Evolutionary conservation across 2,888 invertebrate genomes (phyloP).

Genomic region (Steinernema carpocapsae): DNA sequence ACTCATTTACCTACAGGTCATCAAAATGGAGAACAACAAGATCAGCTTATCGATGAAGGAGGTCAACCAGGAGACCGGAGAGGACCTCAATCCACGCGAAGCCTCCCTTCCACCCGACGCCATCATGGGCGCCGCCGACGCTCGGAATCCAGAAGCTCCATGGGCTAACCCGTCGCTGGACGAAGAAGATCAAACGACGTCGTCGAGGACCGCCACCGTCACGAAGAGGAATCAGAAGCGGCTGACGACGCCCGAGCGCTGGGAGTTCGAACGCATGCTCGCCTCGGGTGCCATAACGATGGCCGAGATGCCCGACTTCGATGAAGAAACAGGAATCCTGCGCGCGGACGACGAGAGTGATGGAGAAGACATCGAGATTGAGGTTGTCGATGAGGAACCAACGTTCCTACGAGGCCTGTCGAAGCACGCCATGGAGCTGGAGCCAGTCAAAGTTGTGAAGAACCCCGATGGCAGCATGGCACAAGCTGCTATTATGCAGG

Average conservation of each 20-base stretch:
- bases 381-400: constrained; percentile 96
- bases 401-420: constrained; percentile 80
- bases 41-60: constrained; percentile 77
- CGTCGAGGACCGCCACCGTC: constrained; percentile 21
- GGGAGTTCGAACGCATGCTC: constrained; percentile 97
- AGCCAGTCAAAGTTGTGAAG: constrained; percentile 70
- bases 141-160: constrained; percentile 56
- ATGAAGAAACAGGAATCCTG: constrained; percentile 89
- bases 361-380: constrained; percentile 98
- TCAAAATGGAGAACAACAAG: constrained; percentile 90
- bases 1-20: constrained; percentile 75
- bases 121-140: constrained; percentile 48
- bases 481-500: constrained; percentile 98
- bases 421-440: constrained; percentile 70
- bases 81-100: constrained; percentile 83
- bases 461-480: constrained; percentile 98
- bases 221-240: constrained; percentile 72
- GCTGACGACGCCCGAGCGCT: constrained; percentile 90
- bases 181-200: constrained; percentile 22
- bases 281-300: constrained; percentile 79
- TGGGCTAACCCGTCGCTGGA: constrained; percentile 56
- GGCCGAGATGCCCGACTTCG: constrained; percentile 93
- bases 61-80: constrained; percentile 91
- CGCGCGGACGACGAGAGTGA: constrained; percentile 69
- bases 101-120: constrained; percentile 54